Conservation (phyloP, 1,140 invertebrate genomes). For the Antheraea pernyi region DNA sequence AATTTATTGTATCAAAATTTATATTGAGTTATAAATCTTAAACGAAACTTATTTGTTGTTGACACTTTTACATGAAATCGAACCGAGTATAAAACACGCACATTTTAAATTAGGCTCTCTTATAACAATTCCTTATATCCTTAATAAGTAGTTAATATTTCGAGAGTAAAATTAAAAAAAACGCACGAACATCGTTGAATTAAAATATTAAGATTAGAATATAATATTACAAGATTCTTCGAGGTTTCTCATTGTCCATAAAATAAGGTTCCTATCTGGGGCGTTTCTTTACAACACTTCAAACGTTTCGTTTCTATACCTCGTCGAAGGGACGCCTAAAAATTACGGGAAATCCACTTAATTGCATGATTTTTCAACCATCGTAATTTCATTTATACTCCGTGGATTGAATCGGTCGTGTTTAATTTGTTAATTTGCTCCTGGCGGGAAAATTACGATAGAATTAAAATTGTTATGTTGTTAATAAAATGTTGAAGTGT, state of each 20-base stretch:
- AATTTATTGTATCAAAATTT: too few species aligned
- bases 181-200: background rate
- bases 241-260: background rate
- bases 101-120: too few species aligned
- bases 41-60: too few species aligned
- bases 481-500: conserved; percentile 6
- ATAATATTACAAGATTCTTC: background rate
- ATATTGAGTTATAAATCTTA: too few species aligned
- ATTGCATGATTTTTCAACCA: conserved; percentile 15
- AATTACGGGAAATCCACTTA: conserved; percentile 7
- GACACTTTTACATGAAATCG: too few species aligned
- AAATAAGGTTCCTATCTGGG: too few species aligned
- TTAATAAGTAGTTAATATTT: too few species aligned
- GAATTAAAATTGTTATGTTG: conserved; percentile 6
- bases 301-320: background rate
- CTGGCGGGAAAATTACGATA: background rate
- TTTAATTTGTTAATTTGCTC: background rate
- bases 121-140: too few species aligned
- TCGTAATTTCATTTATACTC: conserved; percentile 6
- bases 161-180: background rate
- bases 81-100: too few species aligned
- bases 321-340: background rate
- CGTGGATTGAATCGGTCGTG: background rate
- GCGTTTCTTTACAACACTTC: background rate
- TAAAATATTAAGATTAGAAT: background rate